Percentiles rank a stretch among this genome's conserved stretches.
phyloP scores from a whole-genome alignment of 2,113 vertebrate species.

The Chaetodon trifascialis region DNA sequence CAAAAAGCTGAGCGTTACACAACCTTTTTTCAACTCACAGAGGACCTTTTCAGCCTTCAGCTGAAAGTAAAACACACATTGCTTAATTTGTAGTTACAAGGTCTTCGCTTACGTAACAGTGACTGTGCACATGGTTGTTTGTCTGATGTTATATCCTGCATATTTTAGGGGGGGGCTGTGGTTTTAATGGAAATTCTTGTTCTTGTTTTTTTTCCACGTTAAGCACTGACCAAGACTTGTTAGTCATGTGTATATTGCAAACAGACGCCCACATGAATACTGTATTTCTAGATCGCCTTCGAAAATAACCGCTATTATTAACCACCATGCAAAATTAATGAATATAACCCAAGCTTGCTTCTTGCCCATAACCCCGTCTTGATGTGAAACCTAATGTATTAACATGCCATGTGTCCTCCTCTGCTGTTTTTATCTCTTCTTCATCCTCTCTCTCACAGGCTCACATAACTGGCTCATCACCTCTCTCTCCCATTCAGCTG shows the following conservation, averaged over 20 bases:
- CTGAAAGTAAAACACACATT: not conserved
- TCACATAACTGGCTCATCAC: conserved; percentile 63
- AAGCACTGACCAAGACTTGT: not conserved
- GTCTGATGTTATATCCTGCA: not conserved
- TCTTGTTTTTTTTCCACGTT: not conserved
- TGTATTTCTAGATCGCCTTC: not conserved
- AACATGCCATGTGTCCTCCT: conserved; percentile 38
- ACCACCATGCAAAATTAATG: conserved; percentile 5
- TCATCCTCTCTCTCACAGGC: conserved; percentile 59
- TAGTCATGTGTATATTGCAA: not conserved
- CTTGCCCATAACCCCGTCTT: conserved; percentile 22
- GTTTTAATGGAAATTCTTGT: not conserved
- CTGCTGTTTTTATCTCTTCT: conserved; percentile 47
- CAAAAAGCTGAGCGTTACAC: not conserved
- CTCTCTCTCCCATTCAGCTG: conserved; percentile 71
- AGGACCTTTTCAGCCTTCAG: not conserved
- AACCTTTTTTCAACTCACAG: not conserved
- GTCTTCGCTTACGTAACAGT: conserved; percentile 4
- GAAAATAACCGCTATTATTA: not conserved
- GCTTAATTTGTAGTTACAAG: conserved; percentile 7
- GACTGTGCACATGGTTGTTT: not conserved
- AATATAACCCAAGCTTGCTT: conserved; percentile 13
- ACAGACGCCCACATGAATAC: not conserved
- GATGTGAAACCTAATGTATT: conserved; percentile 31
- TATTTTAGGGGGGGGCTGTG: not conserved